These are phyloP conservation scores for Hyla sarda DNA, from an alignment of 2,113 vertebrate genomes.

Conservation along the genomic window DNA sequence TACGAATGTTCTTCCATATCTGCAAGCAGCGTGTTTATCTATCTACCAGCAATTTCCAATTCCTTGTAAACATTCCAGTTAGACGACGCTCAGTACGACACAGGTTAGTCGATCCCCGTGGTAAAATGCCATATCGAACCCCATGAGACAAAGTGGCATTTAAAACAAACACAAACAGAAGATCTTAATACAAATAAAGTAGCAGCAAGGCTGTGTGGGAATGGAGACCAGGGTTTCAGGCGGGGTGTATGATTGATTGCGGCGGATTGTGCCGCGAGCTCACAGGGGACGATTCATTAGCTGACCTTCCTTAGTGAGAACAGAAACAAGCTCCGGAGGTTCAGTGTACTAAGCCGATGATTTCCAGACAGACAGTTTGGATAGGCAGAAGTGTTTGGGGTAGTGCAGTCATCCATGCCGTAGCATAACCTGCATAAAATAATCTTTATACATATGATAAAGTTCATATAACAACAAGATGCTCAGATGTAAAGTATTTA, in stretches of 20 bases:
- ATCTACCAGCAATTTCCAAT: not conserved
- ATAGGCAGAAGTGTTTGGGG: not conserved
- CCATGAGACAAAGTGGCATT: slow-evolving; percentile 7
- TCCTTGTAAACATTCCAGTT: not conserved
- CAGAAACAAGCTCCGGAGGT: slow-evolving; percentile 15
- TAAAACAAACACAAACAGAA: not conserved
- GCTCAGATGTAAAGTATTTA: too few species aligned
- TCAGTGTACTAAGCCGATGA: slow-evolving; percentile 23
- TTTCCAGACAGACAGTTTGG: slow-evolving; percentile 17
- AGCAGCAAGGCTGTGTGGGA: not conserved
- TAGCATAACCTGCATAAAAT: not conserved
- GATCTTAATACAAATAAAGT: slow-evolving; percentile 7
- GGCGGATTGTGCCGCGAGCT: slow-evolving; percentile 18
- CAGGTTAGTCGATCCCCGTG: not conserved
- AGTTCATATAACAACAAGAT: too few species aligned
- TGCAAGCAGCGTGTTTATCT: not conserved
- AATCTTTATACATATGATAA: not conserved
- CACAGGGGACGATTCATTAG: slow-evolving; percentile 24
- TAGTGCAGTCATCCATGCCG: not conserved
- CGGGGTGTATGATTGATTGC: slow-evolving; percentile 11
- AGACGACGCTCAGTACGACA: not conserved
- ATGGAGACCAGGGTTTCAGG: slow-evolving; percentile 14
- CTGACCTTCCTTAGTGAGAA: slow-evolving; percentile 27
- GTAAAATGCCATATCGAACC: not conserved
- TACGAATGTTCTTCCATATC: not conserved